Base-by-base conservation (phyloP, 2,797 vertebrate genomes). In the Cygnus olor region DNA sequence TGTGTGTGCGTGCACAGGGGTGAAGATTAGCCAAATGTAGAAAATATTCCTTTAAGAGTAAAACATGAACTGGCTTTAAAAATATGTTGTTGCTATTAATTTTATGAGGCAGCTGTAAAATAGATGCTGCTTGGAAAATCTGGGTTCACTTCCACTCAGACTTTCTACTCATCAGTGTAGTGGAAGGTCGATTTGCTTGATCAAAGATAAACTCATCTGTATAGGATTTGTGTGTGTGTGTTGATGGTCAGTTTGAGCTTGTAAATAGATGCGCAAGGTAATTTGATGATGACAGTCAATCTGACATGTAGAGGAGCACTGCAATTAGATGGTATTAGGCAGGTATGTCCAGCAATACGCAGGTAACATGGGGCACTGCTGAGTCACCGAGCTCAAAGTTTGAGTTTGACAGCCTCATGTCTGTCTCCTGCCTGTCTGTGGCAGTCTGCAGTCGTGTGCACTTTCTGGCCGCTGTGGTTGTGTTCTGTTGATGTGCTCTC, bases 1-100 rank as follows among this genome's bases (percentile, higher is more conserved):
- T 0, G 0, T 17, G 5, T 14, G 24, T 0, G 0, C 51, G 16
- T 21, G 14, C 6, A 11, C 34, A 74, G 58, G 19, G 25, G 3
- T 89, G 45, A 84, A 86, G 49, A 70, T 51, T 44, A 73, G 69
- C 34, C 28, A 38, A 71, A 68, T 51, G 42, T 16, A 89, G 42
- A 44, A 44, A 88, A 81, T 64, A 60, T 13, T 79, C 28, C 49
- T 87, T 64, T 11, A 70, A 49, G 49, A 54, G 18, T 20, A 61
- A 82, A 91, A 18, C 9, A 17, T 36, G 42, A 82, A 61, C 25
- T 84, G 71, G 20, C 61, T 77, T 77, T 16, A 53, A 80, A 82
- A 85, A 60, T 34, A 44, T 7, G 5, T 73, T 73, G 28, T 65
- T 80, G 76, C 71, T 70, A 2, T 70, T 69, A 8, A 34, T 36